Base-by-base conservation (phyloP, 1,140 invertebrate genomes). In the Onthophagus taurus region DNA sequence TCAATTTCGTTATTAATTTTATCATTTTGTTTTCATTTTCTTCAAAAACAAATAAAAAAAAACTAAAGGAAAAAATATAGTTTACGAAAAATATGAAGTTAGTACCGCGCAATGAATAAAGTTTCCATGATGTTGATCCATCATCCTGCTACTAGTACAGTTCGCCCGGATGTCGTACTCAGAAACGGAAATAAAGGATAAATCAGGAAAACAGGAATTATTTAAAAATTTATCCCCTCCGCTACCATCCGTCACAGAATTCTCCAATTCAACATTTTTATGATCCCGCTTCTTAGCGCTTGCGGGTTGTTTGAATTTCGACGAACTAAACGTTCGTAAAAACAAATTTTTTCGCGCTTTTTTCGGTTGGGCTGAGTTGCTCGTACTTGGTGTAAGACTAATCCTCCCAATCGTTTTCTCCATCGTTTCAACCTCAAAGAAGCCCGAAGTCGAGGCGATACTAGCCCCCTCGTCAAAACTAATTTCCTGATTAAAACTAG, bases 31-130 rank as follows among this genome's bases (percentile, higher is more conserved):
- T n/a, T n/a, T n/a, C n/a, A n/a, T n/a, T n/a, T n/a, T n/a, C n/a
- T n/a, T n/a, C n/a, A n/a, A n/a, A n/a, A n/a, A 7, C 23, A 26
- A 26, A 26, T 26, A 26, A 7, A 26, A n/a, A 26, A 26, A 26
- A 26, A 26, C n/a, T 26, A 26, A 26, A 26, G 13, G 17, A 41
- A 17, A 41, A 41, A n/a, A n/a, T n/a, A n/a, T n/a, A n/a, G n/a
- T n/a, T n/a, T n/a, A n/a, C n/a, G n/a, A n/a, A n/a, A n/a, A n/a
- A n/a, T 35, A 24, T 43, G 26, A 58, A 62, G 61, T 64, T 64
- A 64, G 61, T 64, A 64, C 61, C 61, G 53, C 52, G 53, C 53
- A 41, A 55, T 57, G 47, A 56, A 54, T 53, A 49, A 55, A 26
- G 34, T 38, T 19, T 42, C 35, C 36, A 21, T 43, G 49, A 42